These are phyloP conservation scores for Cataglyphis albicans DNA, from an alignment of 2,888 invertebrate species.

Conservation along the genomic window DNA sequence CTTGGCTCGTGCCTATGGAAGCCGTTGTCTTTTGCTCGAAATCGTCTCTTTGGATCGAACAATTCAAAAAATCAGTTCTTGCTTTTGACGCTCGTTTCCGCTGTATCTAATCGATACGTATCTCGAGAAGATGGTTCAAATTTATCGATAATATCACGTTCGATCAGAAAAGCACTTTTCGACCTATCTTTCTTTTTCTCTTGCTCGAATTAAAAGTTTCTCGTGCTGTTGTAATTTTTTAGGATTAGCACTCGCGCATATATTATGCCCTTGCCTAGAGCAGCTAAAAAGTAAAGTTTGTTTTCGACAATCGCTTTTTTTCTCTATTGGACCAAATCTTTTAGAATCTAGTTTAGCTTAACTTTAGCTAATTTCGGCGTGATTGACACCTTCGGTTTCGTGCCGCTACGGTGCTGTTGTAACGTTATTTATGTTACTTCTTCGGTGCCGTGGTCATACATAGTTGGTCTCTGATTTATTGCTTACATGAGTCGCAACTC, in stretches of 20 bases:
- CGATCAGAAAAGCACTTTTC: not conserved
- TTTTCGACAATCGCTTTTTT: conserved; percentile 6
- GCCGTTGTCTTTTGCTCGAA: conserved; percentile 13
- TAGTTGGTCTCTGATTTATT: conserved; percentile 76
- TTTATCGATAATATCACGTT: not conserved
- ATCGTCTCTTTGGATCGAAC: not conserved
- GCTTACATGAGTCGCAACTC: conserved; percentile 76
- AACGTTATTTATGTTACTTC: conserved; percentile 34
- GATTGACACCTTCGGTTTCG: conserved; percentile 37
- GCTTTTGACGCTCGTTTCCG: conserved; percentile 2
- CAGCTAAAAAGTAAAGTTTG: conserved; percentile 22
- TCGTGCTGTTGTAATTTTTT: conserved; percentile 17
- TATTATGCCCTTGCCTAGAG: not conserved
- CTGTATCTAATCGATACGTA: conserved; percentile 25
- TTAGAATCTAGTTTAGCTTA: conserved; percentile 65
- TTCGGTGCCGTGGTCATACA: conserved; percentile 49
- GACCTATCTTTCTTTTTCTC: not conserved
- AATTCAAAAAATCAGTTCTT: not conserved
- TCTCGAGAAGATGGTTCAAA: not conserved
- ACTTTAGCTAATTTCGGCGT: conserved; percentile 49
- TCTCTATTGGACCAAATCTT: conserved; percentile 62
- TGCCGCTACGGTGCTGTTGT: not conserved
- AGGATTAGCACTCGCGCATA: not conserved
- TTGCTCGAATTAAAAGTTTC: not conserved
- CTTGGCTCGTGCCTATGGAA: conserved; percentile 5